Conservation (phyloP, 2,113 vertebrate genomes). For the Erythrocebus patas region DNA sequence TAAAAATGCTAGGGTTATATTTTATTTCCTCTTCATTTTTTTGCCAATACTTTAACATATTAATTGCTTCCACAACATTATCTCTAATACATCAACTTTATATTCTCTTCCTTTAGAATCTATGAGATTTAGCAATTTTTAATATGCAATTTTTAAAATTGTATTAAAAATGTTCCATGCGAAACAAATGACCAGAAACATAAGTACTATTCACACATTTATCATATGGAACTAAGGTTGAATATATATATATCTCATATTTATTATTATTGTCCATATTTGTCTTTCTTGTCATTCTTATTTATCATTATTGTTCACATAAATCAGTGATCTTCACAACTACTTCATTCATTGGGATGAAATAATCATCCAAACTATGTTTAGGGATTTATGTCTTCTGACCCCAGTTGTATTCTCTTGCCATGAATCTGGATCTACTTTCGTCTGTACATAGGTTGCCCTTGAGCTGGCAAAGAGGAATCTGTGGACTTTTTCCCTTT, state of each 20-base stretch:
- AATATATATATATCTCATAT: background rate
- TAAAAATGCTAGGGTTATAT: background rate
- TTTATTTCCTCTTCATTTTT: constrained; percentile 10
- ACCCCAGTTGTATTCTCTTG: background rate
- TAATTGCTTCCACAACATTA: background rate
- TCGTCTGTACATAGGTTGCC: background rate
- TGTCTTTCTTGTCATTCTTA: background rate
- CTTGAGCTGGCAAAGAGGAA: background rate
- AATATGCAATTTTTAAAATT: background rate
- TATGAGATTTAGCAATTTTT: background rate
- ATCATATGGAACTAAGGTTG: background rate
- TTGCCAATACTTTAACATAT: background rate
- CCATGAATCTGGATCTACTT: background rate
- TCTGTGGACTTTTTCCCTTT: background rate
- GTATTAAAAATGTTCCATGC: background rate
- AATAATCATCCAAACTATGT: background rate
- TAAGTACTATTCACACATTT: background rate
- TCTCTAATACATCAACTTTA: background rate
- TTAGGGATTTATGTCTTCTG: background rate
- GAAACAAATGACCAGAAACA: background rate
- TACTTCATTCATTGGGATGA: background rate
- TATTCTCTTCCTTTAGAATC: background rate
- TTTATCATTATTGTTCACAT: background rate
- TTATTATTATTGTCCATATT: background rate
- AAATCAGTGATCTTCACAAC: background rate